Percentiles rank a stretch among this genome's conserved stretches.
Conservation (phyloP, 1,140 invertebrate species). For the Palaemon carinicauda region DNA sequence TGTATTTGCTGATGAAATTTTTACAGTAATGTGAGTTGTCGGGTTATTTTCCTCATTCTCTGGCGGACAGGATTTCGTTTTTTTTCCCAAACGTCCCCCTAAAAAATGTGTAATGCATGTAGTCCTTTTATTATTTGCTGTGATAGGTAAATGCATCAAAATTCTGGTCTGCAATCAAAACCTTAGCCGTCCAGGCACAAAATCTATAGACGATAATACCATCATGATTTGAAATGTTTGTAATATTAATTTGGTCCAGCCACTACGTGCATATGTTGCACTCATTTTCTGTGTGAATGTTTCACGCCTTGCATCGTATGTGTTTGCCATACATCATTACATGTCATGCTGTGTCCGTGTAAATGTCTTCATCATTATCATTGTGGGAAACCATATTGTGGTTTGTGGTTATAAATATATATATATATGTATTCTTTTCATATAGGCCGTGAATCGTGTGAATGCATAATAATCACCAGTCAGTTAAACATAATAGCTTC, state of each 20-base stretch:
- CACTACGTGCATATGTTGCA: slow-evolving; percentile 17
- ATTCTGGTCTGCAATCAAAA: slow-evolving; percentile 48
- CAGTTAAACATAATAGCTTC: too few species aligned
- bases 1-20: neutral
- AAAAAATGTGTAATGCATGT: slow-evolving; percentile 22
- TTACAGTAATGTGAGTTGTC: too few species aligned
- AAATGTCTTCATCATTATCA: neutral
- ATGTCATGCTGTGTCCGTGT: neutral
- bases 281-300: slow-evolving; percentile 38
- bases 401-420: slow-evolving; percentile 7
- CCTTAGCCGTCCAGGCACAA: slow-evolving; percentile 49
- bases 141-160: slow-evolving; percentile 52
- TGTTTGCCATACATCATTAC: slow-evolving; percentile 28
- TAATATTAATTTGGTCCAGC: neutral
- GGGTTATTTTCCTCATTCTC: neutral
- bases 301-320: slow-evolving; percentile 19
- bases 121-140: slow-evolving; percentile 39
- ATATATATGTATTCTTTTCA: slow-evolving; percentile 9
- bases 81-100: neutral
- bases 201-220: slow-evolving; percentile 6
- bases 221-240: slow-evolving; percentile 7
- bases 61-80: neutral
- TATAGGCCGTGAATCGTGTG: slow-evolving; percentile 31
- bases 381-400: slow-evolving; percentile 35
- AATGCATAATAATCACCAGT: slow-evolving; percentile 36